phyloP scores from a whole-genome alignment of 2,113 vertebrate species.

The Heptranchias perlo region DNA sequence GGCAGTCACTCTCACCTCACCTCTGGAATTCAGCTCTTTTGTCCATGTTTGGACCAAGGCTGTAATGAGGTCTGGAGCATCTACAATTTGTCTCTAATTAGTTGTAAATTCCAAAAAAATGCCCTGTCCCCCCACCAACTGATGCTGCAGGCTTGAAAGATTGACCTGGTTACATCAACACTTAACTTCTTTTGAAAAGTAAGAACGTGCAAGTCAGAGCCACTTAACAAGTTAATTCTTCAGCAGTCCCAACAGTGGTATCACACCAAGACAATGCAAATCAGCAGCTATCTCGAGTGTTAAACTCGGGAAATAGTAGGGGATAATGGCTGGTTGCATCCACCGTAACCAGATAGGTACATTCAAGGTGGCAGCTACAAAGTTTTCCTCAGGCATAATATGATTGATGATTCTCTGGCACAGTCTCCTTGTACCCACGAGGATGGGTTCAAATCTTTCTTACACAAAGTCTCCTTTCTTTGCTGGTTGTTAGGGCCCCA shows the following conservation, averaged over 20 bases:
- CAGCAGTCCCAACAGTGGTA: neutral
- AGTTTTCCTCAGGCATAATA: neutral
- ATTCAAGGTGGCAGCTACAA: neutral
- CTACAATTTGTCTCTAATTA: neutral
- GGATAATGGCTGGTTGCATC: neutral
- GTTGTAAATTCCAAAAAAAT: neutral
- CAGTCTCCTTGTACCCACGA: neutral
- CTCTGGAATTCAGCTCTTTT: too few species aligned
- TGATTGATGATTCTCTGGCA: neutral
- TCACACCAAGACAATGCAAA: neutral
- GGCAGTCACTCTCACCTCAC: too few species aligned
- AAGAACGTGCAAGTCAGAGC: neutral
- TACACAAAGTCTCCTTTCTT: neutral
- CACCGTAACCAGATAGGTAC: neutral
- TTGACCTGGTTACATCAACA: neutral
- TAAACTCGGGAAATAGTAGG: neutral
- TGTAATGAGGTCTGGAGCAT: too few species aligned
- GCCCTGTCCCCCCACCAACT: neutral
- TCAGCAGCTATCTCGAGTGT: neutral
- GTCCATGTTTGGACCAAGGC: too few species aligned
- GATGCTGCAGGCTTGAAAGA: neutral
- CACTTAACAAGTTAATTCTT: neutral
- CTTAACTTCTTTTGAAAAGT: neutral
- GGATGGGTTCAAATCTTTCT: neutral
- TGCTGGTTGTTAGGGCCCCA: neutral